Evolutionary conservation across 2,888 invertebrate genomes (phyloP).

Genomic region (Amiota communis): DNA sequence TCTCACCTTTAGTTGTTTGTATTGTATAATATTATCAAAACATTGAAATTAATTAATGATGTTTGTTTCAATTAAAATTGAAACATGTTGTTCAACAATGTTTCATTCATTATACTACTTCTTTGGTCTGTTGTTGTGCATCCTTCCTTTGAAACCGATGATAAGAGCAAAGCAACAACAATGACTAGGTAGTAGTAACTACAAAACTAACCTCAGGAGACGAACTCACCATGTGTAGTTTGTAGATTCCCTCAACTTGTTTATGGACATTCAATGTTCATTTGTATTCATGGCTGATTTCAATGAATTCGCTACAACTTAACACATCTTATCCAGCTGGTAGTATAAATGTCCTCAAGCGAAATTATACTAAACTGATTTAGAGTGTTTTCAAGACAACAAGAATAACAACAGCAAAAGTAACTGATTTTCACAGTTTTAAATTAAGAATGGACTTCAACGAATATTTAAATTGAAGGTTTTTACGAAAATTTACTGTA

Average conservation of each 20-base stretch:
- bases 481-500: no score
- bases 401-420: no score
- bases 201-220: no score
- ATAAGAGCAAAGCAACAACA: slow-evolving; percentile 46
- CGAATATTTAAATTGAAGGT: no score
- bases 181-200: slow-evolving; percentile 46
- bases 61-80: slow-evolving; percentile 72
- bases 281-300: slow-evolving; percentile 7
- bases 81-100: slow-evolving; percentile 69
- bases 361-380: slow-evolving; percentile 49
- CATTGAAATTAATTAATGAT: slow-evolving; percentile 71
- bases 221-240: no score
- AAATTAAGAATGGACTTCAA: no score
- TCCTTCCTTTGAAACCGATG: slow-evolving; percentile 30
- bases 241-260: background rate
- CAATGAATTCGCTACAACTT: slow-evolving; percentile 3
- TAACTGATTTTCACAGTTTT: no score
- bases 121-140: background rate
- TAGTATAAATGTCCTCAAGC: slow-evolving; percentile 43
- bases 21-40: no score
- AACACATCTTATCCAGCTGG: slow-evolving; percentile 41
- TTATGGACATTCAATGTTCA: background rate
- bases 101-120: slow-evolving; percentile 28
- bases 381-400: slow-evolving; percentile 34
- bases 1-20: no score